Base-by-base conservation (phyloP, 2,113 vertebrate species). In the Caloenas nicobarica region DNA sequence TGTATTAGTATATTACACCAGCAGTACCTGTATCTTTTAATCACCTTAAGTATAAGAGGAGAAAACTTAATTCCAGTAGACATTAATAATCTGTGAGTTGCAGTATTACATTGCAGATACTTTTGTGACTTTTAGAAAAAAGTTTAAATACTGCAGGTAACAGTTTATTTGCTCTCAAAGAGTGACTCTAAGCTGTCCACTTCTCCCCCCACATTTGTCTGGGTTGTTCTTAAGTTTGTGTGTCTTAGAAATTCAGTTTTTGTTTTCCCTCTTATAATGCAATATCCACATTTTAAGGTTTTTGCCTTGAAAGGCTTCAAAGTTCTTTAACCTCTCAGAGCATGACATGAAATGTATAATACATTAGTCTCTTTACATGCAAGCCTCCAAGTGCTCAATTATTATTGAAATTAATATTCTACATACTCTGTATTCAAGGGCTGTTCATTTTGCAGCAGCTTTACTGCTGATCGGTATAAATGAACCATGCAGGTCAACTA, bases 351-450 rank as follows among this genome's bases (percentile, higher is more conserved):
- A 50, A 88, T 93, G 85, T 77, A 12, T 77, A 80, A 94, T 82
- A 58, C 71, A 70, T 91, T 34, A 62, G 31, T 83, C 28, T 81
- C 60, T 73, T 77, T 40, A 71, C 51, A 38, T 56, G 34, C 23
- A n/a, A 86, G 33, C 51, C 25, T 90, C 68, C 56, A 66, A 86
- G 60, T 86, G 53, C 50, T 65, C 74, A 38, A 10, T 93, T 86
- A 56, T 48, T 92, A 25, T 60, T 62, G 51, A 71, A 82, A 91
- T 92, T 89, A 73, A 58, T 96, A 73, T 70, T 87, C 81, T 62
- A 7, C 26, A 9, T 83, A 22, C 58, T 95, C 70, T 84, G 29
- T 73, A 73, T 89, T 93, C 91, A 85, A 70, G 61, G 31, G 31
- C 60, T 57, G 58, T 88, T 93, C 78, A 23, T 57, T 93, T 91